Evolutionary conservation across 2,888 invertebrate genomes (phyloP).

Genomic region (Nomada flava): DNA sequence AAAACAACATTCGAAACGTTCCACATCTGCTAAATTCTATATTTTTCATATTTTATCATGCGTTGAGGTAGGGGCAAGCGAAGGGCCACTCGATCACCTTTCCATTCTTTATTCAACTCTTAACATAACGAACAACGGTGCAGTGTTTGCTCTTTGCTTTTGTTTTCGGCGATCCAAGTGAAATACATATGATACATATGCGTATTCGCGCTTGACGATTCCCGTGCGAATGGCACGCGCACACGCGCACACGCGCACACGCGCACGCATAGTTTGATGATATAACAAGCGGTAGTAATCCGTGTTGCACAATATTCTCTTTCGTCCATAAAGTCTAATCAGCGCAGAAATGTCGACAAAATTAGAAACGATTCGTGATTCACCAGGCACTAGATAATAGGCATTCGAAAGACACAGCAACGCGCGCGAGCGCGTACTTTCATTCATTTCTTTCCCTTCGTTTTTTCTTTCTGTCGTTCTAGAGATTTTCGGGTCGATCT

Average conservation of each 20-base stretch:
- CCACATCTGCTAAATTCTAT: neutral
- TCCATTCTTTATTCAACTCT: conserved; percentile 64
- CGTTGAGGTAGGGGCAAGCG: neutral
- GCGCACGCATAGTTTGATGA: conserved; percentile 56
- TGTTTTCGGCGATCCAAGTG: conserved; percentile 29
- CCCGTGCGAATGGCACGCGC: no score
- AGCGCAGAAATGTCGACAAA: conserved; percentile 33
- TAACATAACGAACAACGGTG: conserved; percentile 55
- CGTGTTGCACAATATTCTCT: conserved; percentile 39
- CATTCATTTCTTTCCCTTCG: conserved; percentile 13
- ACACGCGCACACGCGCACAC: no score
- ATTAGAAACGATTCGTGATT: conserved; percentile 61
- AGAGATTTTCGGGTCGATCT: conserved; percentile 41
- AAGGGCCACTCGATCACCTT: conserved; percentile 12
- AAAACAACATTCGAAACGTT: no score
- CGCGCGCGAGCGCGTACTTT: conserved; percentile 19
- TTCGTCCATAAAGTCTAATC: conserved; percentile 45
- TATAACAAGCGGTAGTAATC: conserved; percentile 49
- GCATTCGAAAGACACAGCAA: conserved; percentile 65
- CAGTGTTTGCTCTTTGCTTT: conserved; percentile 51
- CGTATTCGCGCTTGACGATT: no score
- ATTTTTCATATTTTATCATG: neutral
- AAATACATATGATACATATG: neutral
- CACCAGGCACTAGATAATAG: conserved; percentile 73
- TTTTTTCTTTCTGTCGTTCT: conserved; percentile 23